Base-by-base conservation (phyloP, 2,113 vertebrate species). In the Myiopsitta monachus region DNA sequence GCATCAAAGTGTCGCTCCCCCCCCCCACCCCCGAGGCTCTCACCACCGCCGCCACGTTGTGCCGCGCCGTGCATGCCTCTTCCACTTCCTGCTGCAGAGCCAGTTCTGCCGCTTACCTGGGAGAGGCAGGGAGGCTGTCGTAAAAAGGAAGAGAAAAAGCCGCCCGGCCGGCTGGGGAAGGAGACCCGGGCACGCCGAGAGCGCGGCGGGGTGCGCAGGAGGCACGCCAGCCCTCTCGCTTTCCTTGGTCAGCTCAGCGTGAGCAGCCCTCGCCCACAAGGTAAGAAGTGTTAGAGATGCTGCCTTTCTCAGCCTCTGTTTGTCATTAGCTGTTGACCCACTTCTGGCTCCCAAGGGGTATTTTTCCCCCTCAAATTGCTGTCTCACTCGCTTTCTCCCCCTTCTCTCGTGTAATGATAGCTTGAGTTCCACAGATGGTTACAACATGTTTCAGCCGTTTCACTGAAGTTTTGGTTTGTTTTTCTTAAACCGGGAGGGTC, bases 81-180 rank as follows among this genome's bases (percentile, higher is more conserved):
- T 61, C 59, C 95, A 96, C 97, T 98, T 98, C 98, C 98, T 98
- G 98, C 96, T 97, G 87, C 93, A 9, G 94, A 98, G 98, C 98
- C 96, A 66, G 98, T 97, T 96, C 94, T 78, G 51, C 98, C 17
- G 91, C 97, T 97, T 88, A 98, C 98, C 98, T 98, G 98, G 73
- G 87, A 93, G 92, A 88, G 92, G 83, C 75, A 49, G 46, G 80
- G 70, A 87, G 80, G 87, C 54, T 96, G 91, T 66, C 92, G 91
- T 94, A 94, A 94, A 93, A 93, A 54, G 63, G 72, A 36, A 26
- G 33, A 30, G 43, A 36, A 18, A 44, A 76, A 76, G 27, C 5
- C 62, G 10, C 59, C 88, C 69, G 23, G 61, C 76, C 39, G 28
- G 87, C 43, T 5, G 69, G 41, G 83, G 87, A 75, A 92, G 89